Conservation (phyloP, 2,888 invertebrate genomes). For the Spisula subtruncata region DNA sequence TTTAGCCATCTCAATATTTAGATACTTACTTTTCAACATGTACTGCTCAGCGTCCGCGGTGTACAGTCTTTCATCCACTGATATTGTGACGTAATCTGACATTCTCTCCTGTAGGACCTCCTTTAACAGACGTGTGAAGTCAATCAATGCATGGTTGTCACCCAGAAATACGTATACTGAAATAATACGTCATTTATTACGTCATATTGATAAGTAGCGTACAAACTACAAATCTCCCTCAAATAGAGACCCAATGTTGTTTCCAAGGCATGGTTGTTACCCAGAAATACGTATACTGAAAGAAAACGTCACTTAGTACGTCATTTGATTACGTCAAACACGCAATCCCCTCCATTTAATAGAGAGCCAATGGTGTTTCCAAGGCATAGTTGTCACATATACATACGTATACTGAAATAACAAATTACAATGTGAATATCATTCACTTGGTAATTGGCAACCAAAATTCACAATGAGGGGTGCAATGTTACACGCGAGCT, state of each 20-base stretch:
- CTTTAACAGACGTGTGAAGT: constrained; percentile 94
- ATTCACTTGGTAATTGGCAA: too few species aligned
- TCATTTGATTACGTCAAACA: too few species aligned
- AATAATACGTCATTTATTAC: background rate
- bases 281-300: constrained; percentile 96
- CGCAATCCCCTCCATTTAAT: too few species aligned
- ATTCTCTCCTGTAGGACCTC: constrained; percentile 91
- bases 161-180: constrained; percentile 97
- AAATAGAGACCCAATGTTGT: too few species aligned
- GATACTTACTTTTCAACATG: constrained; percentile 76
- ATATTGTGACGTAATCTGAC: constrained; percentile 97
- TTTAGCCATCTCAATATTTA: too few species aligned
- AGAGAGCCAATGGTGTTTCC: too few species aligned
- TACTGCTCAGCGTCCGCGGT: constrained; percentile 69
- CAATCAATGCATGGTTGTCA: constrained; percentile 96
- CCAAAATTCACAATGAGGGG: too few species aligned
- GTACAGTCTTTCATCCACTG: constrained; percentile 90
- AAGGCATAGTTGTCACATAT: constrained; percentile 96
- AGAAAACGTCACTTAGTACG: background rate
- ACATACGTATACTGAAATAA: constrained; percentile 94
- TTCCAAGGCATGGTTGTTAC: constrained; percentile 96
- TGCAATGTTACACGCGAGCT: too few species aligned
- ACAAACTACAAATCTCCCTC: too few species aligned
- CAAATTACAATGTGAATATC: too few species aligned
- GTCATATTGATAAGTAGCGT: too few species aligned